Evolutionary conservation across 1,140 invertebrate genomes (phyloP), one percentile per base, ranked within the genome.

Genomic region (Orchesella cincta): DNA sequence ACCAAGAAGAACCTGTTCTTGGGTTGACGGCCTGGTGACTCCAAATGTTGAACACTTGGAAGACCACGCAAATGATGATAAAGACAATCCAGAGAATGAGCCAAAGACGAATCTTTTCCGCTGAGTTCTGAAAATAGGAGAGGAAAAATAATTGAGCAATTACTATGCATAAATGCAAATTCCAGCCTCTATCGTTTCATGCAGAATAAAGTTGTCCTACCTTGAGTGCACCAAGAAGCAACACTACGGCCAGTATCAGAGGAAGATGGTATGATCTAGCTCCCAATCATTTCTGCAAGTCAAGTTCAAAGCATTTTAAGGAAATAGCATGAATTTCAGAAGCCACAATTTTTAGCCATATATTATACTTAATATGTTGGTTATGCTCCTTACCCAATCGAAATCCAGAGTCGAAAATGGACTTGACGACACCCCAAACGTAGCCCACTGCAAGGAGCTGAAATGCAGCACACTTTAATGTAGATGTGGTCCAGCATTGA

Each of bases 21-120:
- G 29, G n/a, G 1, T 39, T 36, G 35, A 70, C 5, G 23, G 14
- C 16, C 0, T 31, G 29, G 1, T 36, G 35, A 1, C 54, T 16
- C 33, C 62, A 79, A 36, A 80, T 28, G 62, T 78, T 76, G 54
- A 78, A 78, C 2, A 78, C 34, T 70, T 76, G 73, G 54, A 78
- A 62, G 16, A 36, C 46, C 33, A 81, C 35, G 2, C 35, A 1
- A 1, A 72, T 31, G 20, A 81, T 26, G 31, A 81, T 26, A 26
- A 73, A 72, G 29, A 78, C 64, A 1, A 75, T 73, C 79, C 76
- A 78, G 20, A 78, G 14, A 18, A 74, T n/a, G 0, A 81, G 23
- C 79, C 79, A 81, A 1, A 78, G 67, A 1, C 76, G 74, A 71
- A 81, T 73, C 28, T 79, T 76, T 18, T 79, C 78, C 18, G 64